Percentiles rank a stretch among this genome's conserved stretches.
Evolutionary conservation across 1,140 invertebrate species (phyloP).

Genomic region (Drosophila kurseongensis): DNA sequence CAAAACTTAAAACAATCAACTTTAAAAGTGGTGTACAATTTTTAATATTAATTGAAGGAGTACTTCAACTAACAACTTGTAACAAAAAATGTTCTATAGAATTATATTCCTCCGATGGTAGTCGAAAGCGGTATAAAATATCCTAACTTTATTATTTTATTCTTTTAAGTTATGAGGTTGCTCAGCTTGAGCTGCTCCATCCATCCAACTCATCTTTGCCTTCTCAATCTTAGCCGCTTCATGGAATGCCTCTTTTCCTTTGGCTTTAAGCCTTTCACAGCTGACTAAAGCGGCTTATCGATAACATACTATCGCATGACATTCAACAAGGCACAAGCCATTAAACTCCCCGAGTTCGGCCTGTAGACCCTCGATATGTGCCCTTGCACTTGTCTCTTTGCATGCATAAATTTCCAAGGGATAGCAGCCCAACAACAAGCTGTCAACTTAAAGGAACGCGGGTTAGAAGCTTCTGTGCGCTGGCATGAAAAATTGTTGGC

Average conservation of each 20-base stretch:
- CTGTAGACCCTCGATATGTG: slow-evolving; percentile 18
- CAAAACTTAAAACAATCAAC: no score
- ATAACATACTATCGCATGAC: slow-evolving; percentile 60
- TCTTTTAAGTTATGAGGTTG: not conserved
- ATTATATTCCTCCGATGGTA: no score
- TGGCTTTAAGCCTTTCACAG: slow-evolving; percentile 30
- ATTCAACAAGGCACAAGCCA: slow-evolving; percentile 71
- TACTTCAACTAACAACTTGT: not conserved
- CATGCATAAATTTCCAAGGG: slow-evolving; percentile 65
- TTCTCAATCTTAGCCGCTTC: not conserved
- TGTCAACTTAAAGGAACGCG: slow-evolving; percentile 50
- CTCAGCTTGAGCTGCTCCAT: not conserved
- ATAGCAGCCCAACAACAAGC: slow-evolving; percentile 18
- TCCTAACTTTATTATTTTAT: not conserved
- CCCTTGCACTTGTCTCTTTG: slow-evolving; percentile 57
- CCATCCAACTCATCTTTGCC: not conserved
- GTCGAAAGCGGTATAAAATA: no score
- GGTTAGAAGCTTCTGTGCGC: slow-evolving; percentile 26
- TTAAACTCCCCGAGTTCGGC: slow-evolving; percentile 49
- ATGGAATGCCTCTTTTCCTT: not conserved
- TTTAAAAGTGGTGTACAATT: no score
- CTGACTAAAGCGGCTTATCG: slow-evolving; percentile 52
- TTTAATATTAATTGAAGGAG: no score
- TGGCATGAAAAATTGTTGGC: slow-evolving; percentile 71
- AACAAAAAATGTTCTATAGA: no score